These are phyloP conservation scores for Pterobdella sp. DNA, from an alignment of 2,888 invertebrate species.

Conservation along the genomic window DNA sequence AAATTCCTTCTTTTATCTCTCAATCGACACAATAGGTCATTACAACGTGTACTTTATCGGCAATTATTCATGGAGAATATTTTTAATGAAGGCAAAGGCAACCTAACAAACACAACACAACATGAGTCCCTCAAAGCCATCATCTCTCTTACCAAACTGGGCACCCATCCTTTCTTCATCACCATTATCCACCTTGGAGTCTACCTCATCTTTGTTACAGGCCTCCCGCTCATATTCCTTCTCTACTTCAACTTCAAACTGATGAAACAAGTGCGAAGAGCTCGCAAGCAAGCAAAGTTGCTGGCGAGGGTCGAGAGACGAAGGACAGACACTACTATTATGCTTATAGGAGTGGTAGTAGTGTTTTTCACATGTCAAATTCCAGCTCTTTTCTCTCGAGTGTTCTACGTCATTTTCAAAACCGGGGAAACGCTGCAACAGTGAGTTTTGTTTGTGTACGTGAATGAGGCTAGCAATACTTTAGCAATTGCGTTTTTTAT, in stretches of 20 bases:
- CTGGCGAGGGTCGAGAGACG: slow-evolving; percentile 40
- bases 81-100: too few species aligned
- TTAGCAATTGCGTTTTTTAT: too few species aligned
- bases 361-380: slow-evolving; percentile 51
- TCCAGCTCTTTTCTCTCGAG: slow-evolving; percentile 49
- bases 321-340: slow-evolving; percentile 50
- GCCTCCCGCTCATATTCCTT: slow-evolving; percentile 48
- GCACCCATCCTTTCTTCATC: slow-evolving; percentile 39
- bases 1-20: slow-evolving; percentile 29
- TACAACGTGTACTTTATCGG: not conserved
- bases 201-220: slow-evolving; percentile 48
- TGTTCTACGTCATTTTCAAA: slow-evolving; percentile 46
- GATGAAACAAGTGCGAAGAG: slow-evolving; percentile 47
- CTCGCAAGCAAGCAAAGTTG: slow-evolving; percentile 43
- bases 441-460: slow-evolving; percentile 39
- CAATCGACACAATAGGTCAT: slow-evolving; percentile 11
- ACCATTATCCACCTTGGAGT: slow-evolving; percentile 48
- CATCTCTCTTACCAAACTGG: slow-evolving; percentile 41
- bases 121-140: not conserved
- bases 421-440: slow-evolving; percentile 27
- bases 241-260: slow-evolving; percentile 48
- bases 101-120: not conserved
- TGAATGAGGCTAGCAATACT: too few species aligned
- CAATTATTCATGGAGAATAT: not conserved
- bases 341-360: slow-evolving; percentile 51